These are phyloP conservation scores for Tribolium madens DNA, from an alignment of 1,140 invertebrate species.

Conservation along the genomic window DNA sequence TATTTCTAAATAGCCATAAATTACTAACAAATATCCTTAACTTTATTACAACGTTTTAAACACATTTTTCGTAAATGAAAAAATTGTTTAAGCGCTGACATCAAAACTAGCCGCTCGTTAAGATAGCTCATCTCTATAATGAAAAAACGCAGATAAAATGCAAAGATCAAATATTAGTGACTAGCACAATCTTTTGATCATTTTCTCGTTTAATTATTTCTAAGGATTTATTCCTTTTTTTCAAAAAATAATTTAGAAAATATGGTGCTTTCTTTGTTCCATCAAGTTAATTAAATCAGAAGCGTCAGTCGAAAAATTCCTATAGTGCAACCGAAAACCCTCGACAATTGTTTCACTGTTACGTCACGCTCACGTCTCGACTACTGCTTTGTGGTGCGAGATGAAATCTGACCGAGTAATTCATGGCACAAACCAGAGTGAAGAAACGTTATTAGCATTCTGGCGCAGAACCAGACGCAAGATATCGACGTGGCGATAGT, in stretches of 20 bases:
- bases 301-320: not conserved
- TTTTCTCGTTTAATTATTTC: not conserved
- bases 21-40: not conserved
- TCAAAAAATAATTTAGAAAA: too few species aligned
- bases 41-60: not conserved
- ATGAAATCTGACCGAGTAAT: slow-evolving; percentile 23
- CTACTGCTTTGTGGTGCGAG: slow-evolving; percentile 24
- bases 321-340: not conserved
- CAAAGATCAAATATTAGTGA: not conserved
- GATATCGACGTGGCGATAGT: slow-evolving; percentile 21
- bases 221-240: not conserved
- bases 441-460: slow-evolving; percentile 23
- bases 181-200: not conserved
- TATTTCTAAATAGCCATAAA: not conserved
- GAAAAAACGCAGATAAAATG: not conserved
- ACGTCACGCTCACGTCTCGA: slow-evolving; percentile 19
- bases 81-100: not conserved
- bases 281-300: slow-evolving; percentile 5
- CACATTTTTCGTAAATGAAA: not conserved
- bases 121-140: not conserved
- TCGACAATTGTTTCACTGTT: not conserved
- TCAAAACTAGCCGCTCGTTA: not conserved
- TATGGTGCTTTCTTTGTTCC: too few species aligned
- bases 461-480: slow-evolving; percentile 3
- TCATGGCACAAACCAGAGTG: slow-evolving; percentile 14